Evolutionary conservation across 2,113 vertebrate species (phyloP), one percentile per base, ranked within the genome.

Genomic region (Sorex araneus): DNA sequence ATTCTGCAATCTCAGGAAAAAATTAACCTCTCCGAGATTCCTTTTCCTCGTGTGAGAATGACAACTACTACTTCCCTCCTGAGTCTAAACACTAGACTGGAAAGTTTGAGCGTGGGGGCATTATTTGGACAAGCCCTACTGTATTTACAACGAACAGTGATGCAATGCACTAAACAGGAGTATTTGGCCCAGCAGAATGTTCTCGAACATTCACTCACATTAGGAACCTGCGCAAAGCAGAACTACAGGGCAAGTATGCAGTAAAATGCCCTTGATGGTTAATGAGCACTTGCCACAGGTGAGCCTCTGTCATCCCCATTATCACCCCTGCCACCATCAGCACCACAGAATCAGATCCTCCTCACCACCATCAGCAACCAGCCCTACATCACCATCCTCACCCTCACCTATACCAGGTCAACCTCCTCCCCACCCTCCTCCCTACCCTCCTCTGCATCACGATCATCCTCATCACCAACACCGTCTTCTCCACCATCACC

Each of bases 1-100:
- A 84, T 67, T 83, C 27, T 50, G 76, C 40, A 18, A 10, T 67
- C 54, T 71, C 47, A 45, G 60, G 34, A 71, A 18, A 69, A 71
- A 18, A 69, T 89, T 12, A 47, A 63, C 6, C 19, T 84, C 57
- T 70, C 40, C 15, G 32, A 80, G 67, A 57, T 43, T 28, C 74
- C 43, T 87, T 84, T 87, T 80, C 71, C 63, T 90, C 64, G 28
- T 60, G 9, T 73, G 36, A 70, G 81, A 74, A 36, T 23, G 47
- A 84, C 10, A 81, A 45, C 8, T 67, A 8, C 8, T 21, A 9
- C n/a, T 13, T 32, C 19, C 3, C 8, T 75, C 64, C 28, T 0
- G 16, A 27, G 18, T 15, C 23, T 30, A n/a, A 47, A n/a, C 71
- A n/a, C 43, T 54, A 27, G 40, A 71, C 43, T 1, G 28, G 54